Evolutionary conservation across 2,888 invertebrate species (phyloP), one percentile per base, ranked within the genome.

Genomic region (Cataglyphis altisquamis): DNA sequence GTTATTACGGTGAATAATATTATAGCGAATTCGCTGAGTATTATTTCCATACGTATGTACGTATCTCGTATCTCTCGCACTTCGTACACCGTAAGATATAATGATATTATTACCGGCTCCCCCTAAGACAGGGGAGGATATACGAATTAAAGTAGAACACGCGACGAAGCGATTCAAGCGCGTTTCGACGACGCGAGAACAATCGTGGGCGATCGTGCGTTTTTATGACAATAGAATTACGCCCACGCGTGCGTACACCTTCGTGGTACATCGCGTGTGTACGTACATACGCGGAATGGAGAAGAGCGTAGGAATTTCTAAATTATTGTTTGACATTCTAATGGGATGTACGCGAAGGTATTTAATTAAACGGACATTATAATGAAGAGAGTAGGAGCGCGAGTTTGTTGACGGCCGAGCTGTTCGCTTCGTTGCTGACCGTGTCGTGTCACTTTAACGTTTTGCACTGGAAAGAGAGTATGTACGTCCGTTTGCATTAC

Each of bases 361-460:
- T 88, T 88, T 88, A 88, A 88, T 88, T 88, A 88, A 88, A 80
- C 60, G 52, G 66, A n/a, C 64, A 10, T 67, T 32, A 57, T 74
- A 83, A 86, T 64, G 85, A 83, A 82, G 82, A 73, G 75, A 57
- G 25, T n/a, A 32, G 74, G 18, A 25, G 15, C 36, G n/a, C 36
- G n/a, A 21, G 39, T 21, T 21, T 2, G 39, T 29, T 52, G 9
- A 48, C 36, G 25, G 70, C n/a, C 21, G 29, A 25, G 72, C 70
- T 62, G 77, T 36, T 74, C 60, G 73, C 39, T n/a, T 52, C 84
- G 48, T 80, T 55, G 36, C 45, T 25, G 62, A 29, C 39, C 36
- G 55, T 57, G 73, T 52, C 45, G 70, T 45, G 41, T 84, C 82
- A 75, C 82, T 87, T 73, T 48, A 60, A n/a, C 57, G 32, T 82